Conservation (phyloP, 2,888 invertebrate species). For the Odontothrips loti region DNA sequence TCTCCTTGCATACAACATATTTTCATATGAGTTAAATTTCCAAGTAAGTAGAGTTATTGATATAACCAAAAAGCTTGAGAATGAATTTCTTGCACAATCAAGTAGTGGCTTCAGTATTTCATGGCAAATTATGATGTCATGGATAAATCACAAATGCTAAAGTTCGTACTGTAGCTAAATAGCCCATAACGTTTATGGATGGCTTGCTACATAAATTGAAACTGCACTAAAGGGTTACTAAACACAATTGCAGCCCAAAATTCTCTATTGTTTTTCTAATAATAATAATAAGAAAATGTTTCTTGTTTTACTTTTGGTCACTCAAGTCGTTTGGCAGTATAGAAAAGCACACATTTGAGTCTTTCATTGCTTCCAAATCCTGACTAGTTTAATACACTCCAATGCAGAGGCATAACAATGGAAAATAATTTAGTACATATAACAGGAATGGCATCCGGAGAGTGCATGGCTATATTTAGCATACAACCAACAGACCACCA, state of each 20-base stretch:
- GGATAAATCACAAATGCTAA: background rate
- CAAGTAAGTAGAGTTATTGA: background rate
- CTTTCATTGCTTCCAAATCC: background rate
- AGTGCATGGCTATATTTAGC: background rate
- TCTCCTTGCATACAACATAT: background rate
- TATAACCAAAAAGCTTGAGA: background rate
- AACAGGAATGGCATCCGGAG: background rate
- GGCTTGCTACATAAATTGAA: background rate
- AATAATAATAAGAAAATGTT: background rate
- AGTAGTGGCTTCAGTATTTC: background rate
- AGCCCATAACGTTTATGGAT: no score
- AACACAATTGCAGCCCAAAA: background rate
- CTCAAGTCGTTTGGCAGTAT: background rate
- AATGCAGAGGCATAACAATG: background rate
- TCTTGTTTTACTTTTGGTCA: background rate
- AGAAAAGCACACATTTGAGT: background rate
- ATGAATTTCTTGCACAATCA: background rate
- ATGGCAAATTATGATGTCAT: slow-evolving; percentile 9
- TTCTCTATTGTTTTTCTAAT: background rate
- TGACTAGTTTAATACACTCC: background rate
- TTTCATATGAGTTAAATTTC: background rate
- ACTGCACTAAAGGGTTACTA: background rate
- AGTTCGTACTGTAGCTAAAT: background rate
- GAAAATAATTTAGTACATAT: background rate
- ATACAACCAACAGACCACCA: background rate